phyloP scores from a whole-genome alignment of 2,797 vertebrate genomes.

The Liasis olivaceus region DNA sequence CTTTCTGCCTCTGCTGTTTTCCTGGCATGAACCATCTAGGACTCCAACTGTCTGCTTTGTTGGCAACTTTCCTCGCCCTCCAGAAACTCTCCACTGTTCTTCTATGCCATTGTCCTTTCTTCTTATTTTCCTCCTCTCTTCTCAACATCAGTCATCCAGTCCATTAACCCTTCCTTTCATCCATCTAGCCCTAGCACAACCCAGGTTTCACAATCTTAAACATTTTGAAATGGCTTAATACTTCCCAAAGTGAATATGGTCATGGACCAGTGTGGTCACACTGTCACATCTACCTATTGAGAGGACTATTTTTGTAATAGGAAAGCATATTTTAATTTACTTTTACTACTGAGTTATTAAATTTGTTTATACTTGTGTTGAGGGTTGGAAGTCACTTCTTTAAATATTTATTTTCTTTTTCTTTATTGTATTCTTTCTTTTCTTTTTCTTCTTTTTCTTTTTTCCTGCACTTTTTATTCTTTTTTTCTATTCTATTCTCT shows the following conservation, averaged over 20 bases:
- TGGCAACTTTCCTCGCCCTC: neutral
- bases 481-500: neutral
- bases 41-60: neutral
- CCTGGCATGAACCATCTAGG: neutral
- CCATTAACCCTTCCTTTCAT: neutral
- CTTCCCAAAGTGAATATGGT: neutral
- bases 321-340: neutral
- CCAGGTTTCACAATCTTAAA: neutral
- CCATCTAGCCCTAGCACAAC: neutral
- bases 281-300: neutral
- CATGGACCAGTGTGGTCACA: neutral
- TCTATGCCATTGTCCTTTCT: too few relatives aligned
- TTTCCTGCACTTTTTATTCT: neutral
- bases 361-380: neutral
- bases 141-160: neutral
- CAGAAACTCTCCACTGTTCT: neutral
- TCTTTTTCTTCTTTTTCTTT: neutral
- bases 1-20: neutral
- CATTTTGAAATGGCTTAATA: neutral
- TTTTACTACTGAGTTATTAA: neutral
- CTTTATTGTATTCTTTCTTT: neutral
- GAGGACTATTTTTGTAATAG: neutral
- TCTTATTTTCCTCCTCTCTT: neutral
- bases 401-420: neutral
- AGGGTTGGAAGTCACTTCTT: neutral